A percentile compares a stretch with the other conserved stretches of the same genome.
phyloP scores from a whole-genome alignment of 2,888 invertebrate species.

The Tinea semifulvella region DNA sequence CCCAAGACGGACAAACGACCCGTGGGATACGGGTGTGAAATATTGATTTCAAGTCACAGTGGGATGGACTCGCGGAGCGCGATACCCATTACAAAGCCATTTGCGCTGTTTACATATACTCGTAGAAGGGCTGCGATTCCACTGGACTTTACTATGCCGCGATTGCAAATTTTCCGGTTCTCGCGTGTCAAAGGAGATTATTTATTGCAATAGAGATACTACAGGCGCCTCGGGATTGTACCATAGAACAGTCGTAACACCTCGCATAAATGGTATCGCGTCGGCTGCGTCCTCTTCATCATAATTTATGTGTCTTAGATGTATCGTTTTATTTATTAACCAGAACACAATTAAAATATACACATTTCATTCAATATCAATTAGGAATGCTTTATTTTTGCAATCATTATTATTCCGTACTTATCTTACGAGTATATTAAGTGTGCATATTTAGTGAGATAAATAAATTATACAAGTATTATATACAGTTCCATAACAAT shows the following conservation, averaged over 20 bases:
- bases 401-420: no score
- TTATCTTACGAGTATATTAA: no score
- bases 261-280: slow-evolving; percentile 47
- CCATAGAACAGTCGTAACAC: slow-evolving; percentile 29
- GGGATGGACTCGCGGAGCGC: slow-evolving; percentile 32
- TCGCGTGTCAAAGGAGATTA: slow-evolving; percentile 55
- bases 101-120: slow-evolving; percentile 58
- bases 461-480: no score
- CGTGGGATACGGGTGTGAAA: slow-evolving; percentile 51
- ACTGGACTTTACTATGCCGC: slow-evolving; percentile 32
- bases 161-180: slow-evolving; percentile 58
- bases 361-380: not conserved
- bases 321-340: slow-evolving; percentile 9
- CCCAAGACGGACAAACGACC: slow-evolving; percentile 56
- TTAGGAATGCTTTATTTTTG: no score
- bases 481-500: no score
- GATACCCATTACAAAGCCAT: slow-evolving; percentile 56
- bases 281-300: slow-evolving; percentile 28
- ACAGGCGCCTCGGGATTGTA: slow-evolving; percentile 42
- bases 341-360: slow-evolving; percentile 4
- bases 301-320: slow-evolving; percentile 11
- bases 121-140: slow-evolving; percentile 40
- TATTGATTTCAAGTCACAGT: slow-evolving; percentile 50
- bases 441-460: no score
- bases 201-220: slow-evolving; percentile 59